These are phyloP conservation scores for Ornithoptera priamus DNA, from an alignment of 2,888 invertebrate species.

Conservation along the genomic window DNA sequence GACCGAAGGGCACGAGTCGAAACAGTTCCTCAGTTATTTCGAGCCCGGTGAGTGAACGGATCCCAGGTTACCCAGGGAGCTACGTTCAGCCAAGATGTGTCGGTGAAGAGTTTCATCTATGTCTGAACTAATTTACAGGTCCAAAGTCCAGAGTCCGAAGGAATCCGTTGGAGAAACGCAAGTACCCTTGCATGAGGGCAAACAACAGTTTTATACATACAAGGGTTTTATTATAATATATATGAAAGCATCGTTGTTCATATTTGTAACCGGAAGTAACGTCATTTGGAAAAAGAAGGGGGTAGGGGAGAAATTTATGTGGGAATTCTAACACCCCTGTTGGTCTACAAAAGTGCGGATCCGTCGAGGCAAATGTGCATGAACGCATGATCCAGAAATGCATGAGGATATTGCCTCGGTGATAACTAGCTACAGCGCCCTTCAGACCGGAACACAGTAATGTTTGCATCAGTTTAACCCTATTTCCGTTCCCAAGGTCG, in stretches of 20 bases:
- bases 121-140: conserved; percentile 10
- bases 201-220: background rate
- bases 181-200: conserved; percentile 20
- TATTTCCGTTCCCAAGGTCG: no score
- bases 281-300: no score
- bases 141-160: conserved; percentile 7
- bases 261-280: background rate
- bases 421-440: no score
- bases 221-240: background rate
- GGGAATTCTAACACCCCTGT: no score
- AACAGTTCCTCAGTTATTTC: conserved; percentile 89
- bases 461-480: no score
- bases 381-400: no score
- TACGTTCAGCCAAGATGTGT: background rate
- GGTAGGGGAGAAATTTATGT: no score
- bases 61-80: background rate
- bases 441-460: no score
- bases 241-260: background rate
- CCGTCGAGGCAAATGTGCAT: no score
- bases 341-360: no score
- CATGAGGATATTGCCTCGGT: no score
- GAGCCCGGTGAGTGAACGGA: conserved; percentile 74
- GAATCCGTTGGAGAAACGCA: conserved; percentile 22
- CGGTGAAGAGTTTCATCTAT: background rate
- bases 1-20: conserved; percentile 91